phyloP scores from a whole-genome alignment of 2,113 vertebrate species.

The Trematomus loennbergii region DNA sequence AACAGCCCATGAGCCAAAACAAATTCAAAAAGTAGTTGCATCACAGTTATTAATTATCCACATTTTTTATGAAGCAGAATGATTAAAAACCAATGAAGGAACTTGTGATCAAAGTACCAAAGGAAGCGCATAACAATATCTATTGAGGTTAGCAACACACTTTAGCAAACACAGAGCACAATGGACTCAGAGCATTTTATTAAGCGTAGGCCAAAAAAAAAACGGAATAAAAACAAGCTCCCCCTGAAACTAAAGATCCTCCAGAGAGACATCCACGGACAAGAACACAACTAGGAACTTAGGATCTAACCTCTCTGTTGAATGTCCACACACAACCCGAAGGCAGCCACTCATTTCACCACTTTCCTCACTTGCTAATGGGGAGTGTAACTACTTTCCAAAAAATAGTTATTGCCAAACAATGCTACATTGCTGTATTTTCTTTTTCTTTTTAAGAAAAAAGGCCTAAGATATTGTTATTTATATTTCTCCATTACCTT shows the following conservation, averaged over 20 bases:
- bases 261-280: not conserved
- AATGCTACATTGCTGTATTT: not conserved
- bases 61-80: not conserved
- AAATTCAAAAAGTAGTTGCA: not conserved
- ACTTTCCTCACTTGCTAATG: no score
- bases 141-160: not conserved
- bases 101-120: slow-evolving; percentile 2
- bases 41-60: not conserved
- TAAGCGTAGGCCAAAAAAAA: not conserved
- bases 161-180: not conserved
- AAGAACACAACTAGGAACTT: not conserved
- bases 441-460: no score
- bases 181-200: not conserved
- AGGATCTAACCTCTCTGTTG: not conserved
- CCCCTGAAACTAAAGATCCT: not conserved
- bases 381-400: not conserved
- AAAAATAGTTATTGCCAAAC: not conserved
- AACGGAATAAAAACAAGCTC: not conserved
- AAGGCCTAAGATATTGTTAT: no score
- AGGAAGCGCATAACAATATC: not conserved
- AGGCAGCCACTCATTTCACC: not conserved
- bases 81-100: not conserved
- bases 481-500: no score
- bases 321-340: not conserved
- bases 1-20: slow-evolving; percentile 8